Conservation (phyloP, 2,113 vertebrate genomes). For the Varanus komodoensis region DNA sequence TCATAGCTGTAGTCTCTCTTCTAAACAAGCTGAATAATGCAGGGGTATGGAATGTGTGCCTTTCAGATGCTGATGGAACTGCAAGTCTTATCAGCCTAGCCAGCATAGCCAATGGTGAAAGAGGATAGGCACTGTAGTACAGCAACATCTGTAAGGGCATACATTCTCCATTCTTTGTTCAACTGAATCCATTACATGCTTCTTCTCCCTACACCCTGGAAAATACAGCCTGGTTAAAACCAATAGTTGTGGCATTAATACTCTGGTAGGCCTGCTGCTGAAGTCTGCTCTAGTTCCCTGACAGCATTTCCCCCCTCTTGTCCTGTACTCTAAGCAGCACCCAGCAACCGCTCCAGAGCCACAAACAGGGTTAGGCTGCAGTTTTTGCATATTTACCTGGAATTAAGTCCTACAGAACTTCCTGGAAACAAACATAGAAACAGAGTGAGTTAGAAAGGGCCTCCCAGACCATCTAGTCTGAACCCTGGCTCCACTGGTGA, state of each 20-base stretch:
- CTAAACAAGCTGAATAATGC: neutral
- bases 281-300: neutral
- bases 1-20: neutral
- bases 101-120: no score
- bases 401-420: neutral
- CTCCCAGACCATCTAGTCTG: no score
- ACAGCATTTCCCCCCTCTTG: neutral
- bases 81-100: no score
- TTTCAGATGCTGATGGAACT: no score
- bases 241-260: neutral
- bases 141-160: neutral
- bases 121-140: no score
- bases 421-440: no score
- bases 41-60: no score
- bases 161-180: neutral
- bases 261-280: neutral
- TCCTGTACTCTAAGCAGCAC: neutral
- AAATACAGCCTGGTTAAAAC: neutral
- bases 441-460: no score
- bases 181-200: neutral
- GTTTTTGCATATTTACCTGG: neutral
- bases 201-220: neutral
- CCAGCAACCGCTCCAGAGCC: neutral
- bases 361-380: neutral
- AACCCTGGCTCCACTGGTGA: no score